These are phyloP conservation scores for Mirza zaza DNA, from an alignment of 2,113 vertebrate species.

Conservation along the genomic window DNA sequence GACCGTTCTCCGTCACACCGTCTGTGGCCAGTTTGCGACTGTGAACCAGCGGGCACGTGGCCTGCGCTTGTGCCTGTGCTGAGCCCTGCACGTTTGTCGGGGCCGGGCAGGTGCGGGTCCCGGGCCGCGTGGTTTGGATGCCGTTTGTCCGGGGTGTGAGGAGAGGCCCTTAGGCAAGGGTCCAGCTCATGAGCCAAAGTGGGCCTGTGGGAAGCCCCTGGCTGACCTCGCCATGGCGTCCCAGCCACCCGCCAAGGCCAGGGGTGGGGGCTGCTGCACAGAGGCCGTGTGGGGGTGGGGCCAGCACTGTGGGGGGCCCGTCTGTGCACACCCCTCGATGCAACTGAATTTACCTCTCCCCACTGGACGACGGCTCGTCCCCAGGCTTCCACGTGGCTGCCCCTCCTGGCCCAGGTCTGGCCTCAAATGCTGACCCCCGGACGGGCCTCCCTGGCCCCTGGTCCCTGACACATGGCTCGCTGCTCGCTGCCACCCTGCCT, in stretches of 20 bases:
- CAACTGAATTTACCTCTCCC: not conserved
- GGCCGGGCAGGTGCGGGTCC: accelerated
- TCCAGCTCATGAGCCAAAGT: not conserved
- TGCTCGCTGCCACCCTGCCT: not conserved
- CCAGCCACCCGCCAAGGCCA: too few species aligned
- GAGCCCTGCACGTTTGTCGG: not conserved
- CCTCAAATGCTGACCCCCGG: too few species aligned
- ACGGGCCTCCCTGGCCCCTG: not conserved
- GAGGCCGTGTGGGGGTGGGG: not conserved
- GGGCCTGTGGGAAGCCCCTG: not conserved
- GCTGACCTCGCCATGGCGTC: too few species aligned
- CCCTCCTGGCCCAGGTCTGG: too few species aligned
- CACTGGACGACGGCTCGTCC: not conserved
- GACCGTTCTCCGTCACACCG: not conserved
- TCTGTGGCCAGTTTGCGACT: not conserved
- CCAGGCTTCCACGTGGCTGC: not conserved
- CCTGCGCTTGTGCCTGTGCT: not conserved
- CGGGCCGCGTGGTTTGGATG: not conserved
- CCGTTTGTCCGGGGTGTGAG: not conserved
- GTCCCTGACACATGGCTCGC: not conserved
- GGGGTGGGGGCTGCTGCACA: not conserved
- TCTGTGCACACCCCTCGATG: too few species aligned
- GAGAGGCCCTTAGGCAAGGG: not conserved
- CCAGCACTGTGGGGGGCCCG: not conserved
- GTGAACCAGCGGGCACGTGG: too few species aligned